Conservation (phyloP, 2,888 invertebrate genomes). For the Orthosia cruda region DNA sequence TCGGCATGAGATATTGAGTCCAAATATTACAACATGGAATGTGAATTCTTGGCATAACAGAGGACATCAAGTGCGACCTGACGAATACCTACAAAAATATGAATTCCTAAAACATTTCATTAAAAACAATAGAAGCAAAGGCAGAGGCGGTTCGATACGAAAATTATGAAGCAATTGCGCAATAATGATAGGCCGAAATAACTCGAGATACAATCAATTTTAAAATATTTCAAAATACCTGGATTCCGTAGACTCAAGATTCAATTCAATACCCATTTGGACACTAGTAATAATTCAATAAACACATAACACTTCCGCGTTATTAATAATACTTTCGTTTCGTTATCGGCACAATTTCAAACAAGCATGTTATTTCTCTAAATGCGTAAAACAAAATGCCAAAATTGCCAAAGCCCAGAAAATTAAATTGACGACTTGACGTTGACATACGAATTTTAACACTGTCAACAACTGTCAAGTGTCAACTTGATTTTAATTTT, state of each 20-base stretch:
- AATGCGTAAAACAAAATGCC: slow-evolving; percentile 68
- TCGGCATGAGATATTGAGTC: slow-evolving; percentile 78
- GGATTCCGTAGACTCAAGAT: slow-evolving; percentile 81
- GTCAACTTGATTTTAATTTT: slow-evolving; percentile 33
- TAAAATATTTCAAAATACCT: slow-evolving; percentile 75
- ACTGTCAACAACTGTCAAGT: slow-evolving; percentile 16
- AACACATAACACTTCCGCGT: slow-evolving; percentile 77
- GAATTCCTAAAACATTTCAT: slow-evolving; percentile 53
- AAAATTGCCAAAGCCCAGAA: slow-evolving; percentile 20
- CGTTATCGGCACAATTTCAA: slow-evolving; percentile 52
- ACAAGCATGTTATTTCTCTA: slow-evolving; percentile 58
- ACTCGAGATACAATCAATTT: slow-evolving; percentile 47
- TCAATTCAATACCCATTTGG: slow-evolving; percentile 89
- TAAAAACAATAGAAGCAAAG: slow-evolving; percentile 48
- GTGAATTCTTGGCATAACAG: slow-evolving; percentile 79
- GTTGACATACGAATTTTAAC: slow-evolving; percentile 28
- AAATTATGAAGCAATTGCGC: slow-evolving; percentile 78
- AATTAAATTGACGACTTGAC: slow-evolving; percentile 45
- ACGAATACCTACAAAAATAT: slow-evolving; percentile 75
- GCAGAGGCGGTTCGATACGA: slow-evolving; percentile 46
- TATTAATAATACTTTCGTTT: slow-evolving; percentile 41
- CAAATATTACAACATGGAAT: slow-evolving; percentile 79
- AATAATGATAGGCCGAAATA: slow-evolving; percentile 72
- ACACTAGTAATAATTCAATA: slow-evolving; percentile 86
- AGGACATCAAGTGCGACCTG: slow-evolving; percentile 64